Base-by-base conservation (phyloP, 2,888 invertebrate genomes). In the Gerris lacustris region DNA sequence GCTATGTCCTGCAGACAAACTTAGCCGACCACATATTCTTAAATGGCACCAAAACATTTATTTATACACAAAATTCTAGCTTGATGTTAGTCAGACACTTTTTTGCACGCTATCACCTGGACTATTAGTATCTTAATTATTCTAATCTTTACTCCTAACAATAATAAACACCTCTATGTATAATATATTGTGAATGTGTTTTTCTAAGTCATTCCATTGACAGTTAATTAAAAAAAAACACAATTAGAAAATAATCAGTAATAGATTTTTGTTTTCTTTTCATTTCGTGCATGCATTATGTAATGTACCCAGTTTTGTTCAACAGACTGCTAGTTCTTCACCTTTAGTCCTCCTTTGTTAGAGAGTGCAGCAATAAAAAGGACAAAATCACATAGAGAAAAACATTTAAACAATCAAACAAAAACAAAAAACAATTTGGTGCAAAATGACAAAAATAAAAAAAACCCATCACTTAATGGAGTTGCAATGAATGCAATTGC, bases 301-400 rank as follows among this genome's bases (percentile, higher is more conserved):
- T 7, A n/a, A 18, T 17, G n/a, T 69, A 68, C 71, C 69, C 71
- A 71, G 69, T 68, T 70, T 66, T 47, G 17, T 72, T 76, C 74
- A 76, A 76, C 75, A 75, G 73, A 74, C 74, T 75, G 73, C 75
- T 73, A 76, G 75, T 73, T 76, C 76, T 76, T 77, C 77, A 77
- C 77, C 77, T 77, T 77, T 77, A 76, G 76, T 77, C 77, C 77
- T 77, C 74, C 75, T 75, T 72, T 71, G 69, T 72, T 73, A 55
- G 15, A 55, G 55, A 11, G 75, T 74, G 75, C 76, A 76, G 76
- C 76, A 76, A 69, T 73, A 44, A 63, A 72, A 72, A 72, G 71
- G 62, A 70, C 67, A 74, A 72, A 67, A 69, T 71, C 67, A 73
- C 69, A 67, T 70, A 47, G 31, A 5, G 66, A 55, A 47, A 64